phyloP scores from a whole-genome alignment of 2,888 invertebrate species.

The Latrodectus elegans region DNA sequence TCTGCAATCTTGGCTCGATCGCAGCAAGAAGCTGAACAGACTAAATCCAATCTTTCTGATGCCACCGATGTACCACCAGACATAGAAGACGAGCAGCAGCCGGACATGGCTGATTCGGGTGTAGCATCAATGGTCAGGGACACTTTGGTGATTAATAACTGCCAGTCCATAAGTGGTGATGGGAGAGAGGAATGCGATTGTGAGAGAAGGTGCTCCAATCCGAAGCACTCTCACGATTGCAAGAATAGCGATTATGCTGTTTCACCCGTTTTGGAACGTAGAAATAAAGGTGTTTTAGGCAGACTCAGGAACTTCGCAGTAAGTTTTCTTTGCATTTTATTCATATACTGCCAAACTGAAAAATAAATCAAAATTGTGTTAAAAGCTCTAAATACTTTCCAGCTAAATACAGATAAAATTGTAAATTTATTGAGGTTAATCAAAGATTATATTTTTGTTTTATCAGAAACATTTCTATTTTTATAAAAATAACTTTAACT shows the following conservation, averaged over 20 bases:
- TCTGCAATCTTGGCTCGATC: slow-evolving; percentile 63
- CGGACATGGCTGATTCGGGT: slow-evolving; percentile 52
- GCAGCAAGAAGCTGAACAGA: not conserved
- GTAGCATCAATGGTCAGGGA: slow-evolving; percentile 50
- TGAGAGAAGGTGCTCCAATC: slow-evolving; percentile 55
- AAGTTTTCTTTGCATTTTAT: slow-evolving; percentile 15
- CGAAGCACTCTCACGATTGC: slow-evolving; percentile 45
- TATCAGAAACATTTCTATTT: no score
- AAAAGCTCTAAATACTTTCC: not conserved
- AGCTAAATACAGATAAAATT: no score
- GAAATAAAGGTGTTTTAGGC: slow-evolving; percentile 65
- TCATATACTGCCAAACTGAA: no score
- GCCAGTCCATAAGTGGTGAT: slow-evolving; percentile 3
- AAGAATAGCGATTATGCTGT: slow-evolving; percentile 41
- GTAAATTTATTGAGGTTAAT: no score
- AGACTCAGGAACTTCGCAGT: slow-evolving; percentile 65
- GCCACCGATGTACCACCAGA: not conserved
- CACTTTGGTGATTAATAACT: slow-evolving; percentile 7
- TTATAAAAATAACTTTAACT: no score
- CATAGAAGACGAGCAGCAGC: not conserved
- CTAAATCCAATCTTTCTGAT: slow-evolving; percentile 2
- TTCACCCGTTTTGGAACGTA: slow-evolving; percentile 59
- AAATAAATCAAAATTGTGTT: no score
- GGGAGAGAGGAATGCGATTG: slow-evolving; percentile 53
- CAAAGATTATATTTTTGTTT: no score